Base-by-base conservation (phyloP, 2,797 vertebrate species). In the Rhinoraja longicauda region DNA sequence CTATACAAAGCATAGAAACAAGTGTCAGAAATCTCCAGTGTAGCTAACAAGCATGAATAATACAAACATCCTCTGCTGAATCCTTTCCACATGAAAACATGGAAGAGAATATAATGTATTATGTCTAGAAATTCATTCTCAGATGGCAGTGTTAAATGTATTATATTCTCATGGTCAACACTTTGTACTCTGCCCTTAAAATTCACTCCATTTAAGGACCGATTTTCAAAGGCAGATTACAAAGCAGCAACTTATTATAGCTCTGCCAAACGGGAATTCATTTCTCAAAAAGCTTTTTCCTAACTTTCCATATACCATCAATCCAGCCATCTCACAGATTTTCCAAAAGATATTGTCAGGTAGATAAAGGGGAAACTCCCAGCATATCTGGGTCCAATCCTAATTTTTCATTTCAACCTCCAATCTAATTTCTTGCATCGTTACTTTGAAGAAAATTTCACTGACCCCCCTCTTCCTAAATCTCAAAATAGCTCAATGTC, bases 1-100 rank as follows among this genome's bases (percentile, higher is more conserved):
- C 97, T 98, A 7, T 53, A 29, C 29, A 73, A 75, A 92, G 70
- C 53, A 26, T 19, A 10, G 13, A 92, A 92, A 92, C 15, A 17
- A 90, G 26, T 45, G 5, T 75, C 32, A 17, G 32, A 39, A 17
- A 19, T 90, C 72, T 92, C 92, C 70, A 73, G 19, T n/a, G 45
- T 53, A 57, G 64, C 75, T 53, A 72, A 45, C 39, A 24, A 8
- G 21, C n/a, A 24, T 21, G 17, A 90, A 90, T 64, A 62, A 62
- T 67, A 70, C 17, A 91, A n/a, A 92, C 7, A 12, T 75, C 72
- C 15, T 45, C 64, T 45, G 32, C 13, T 39, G 53, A 15, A 73
- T 53, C 21, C 67, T 57, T 72, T 75, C 24, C 26, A 36, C 88
- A 64, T 32, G 17, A 59, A 86, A 3, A 88, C 1, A 7, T 36